Evolutionary conservation across 2,797 vertebrate genomes (phyloP).

Genomic region (Thamnophis elegans): DNA sequence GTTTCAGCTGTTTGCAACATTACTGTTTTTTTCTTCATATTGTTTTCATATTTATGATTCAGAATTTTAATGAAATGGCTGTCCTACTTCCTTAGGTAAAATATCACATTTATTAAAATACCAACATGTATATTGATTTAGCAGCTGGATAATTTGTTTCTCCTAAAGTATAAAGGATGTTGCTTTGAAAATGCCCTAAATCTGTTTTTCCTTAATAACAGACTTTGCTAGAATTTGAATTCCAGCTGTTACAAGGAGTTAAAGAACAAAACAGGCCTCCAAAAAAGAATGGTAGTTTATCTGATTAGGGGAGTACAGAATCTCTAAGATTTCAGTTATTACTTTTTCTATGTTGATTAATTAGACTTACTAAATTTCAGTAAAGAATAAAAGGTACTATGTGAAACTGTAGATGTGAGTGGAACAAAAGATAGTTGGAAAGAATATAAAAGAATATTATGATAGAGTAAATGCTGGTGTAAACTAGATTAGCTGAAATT

Average conservation of each 20-base stretch:
- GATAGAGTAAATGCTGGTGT: not conserved
- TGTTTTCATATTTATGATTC: slow-evolving; percentile 49
- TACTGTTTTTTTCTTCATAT: slow-evolving; percentile 29
- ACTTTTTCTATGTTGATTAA: slow-evolving; percentile 67
- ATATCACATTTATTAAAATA: slow-evolving; percentile 44
- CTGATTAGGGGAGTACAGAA: slow-evolving; percentile 36
- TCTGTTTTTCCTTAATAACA: slow-evolving; percentile 39
- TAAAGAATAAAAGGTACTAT: not conserved
- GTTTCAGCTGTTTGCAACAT: slow-evolving; percentile 36
- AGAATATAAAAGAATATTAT: not conserved
- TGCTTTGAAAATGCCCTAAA: slow-evolving; percentile 26
- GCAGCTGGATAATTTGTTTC: slow-evolving; percentile 47
- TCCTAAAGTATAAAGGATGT: slow-evolving; percentile 33
- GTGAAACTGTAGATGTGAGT: not conserved
- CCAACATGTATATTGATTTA: slow-evolving; percentile 22
- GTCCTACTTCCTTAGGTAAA: slow-evolving; percentile 42
- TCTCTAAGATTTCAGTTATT: slow-evolving; percentile 40
- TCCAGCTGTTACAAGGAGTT: slow-evolving; percentile 22
- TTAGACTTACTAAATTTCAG: not conserved
- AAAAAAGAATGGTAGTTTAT: slow-evolving; percentile 54
- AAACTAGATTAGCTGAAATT: not conserved
- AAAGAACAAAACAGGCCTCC: slow-evolving; percentile 29
- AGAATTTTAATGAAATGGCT: slow-evolving; percentile 36
- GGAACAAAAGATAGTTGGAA: not conserved
- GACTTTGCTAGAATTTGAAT: not conserved